phyloP scores from a whole-genome alignment of 64 coral and sea anemone species.

The Pocillopora damicornis region DNA sequence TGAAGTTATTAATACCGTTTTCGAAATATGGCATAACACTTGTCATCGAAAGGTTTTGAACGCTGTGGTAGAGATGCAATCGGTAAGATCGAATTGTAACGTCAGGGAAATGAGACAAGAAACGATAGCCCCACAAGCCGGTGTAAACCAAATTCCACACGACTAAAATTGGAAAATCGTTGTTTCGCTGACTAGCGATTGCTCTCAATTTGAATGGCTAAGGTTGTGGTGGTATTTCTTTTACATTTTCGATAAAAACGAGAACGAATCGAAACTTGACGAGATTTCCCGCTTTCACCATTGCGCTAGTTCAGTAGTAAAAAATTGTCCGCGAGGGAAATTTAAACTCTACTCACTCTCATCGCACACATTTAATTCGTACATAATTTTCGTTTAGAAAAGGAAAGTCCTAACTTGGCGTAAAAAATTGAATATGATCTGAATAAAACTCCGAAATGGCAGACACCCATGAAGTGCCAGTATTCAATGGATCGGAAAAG shows the following conservation, averaged over 20 bases:
- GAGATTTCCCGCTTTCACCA: neutral
- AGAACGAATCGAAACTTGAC: neutral
- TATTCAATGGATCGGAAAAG: constrained; percentile 25
- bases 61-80: neutral
- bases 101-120: neutral
- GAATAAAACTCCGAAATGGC: neutral
- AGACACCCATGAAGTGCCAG: constrained; percentile 11
- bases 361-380: neutral
- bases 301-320: neutral
- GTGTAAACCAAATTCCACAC: constrained; percentile 4
- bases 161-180: neutral
- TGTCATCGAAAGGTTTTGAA: neutral
- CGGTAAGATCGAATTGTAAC: neutral
- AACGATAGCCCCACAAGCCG: neutral
- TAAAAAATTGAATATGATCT: neutral
- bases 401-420: neutral
- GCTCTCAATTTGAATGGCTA: neutral
- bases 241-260: neutral
- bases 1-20: neutral
- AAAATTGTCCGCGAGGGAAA: constrained; percentile 76
- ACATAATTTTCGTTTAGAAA: neutral
- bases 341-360: constrained; percentile 69
- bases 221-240: neutral
- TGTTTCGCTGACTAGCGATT: neutral
- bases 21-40: neutral